Evolutionary conservation across 2,113 vertebrate genomes (phyloP).

Genomic region (Caloenas nicobarica): DNA sequence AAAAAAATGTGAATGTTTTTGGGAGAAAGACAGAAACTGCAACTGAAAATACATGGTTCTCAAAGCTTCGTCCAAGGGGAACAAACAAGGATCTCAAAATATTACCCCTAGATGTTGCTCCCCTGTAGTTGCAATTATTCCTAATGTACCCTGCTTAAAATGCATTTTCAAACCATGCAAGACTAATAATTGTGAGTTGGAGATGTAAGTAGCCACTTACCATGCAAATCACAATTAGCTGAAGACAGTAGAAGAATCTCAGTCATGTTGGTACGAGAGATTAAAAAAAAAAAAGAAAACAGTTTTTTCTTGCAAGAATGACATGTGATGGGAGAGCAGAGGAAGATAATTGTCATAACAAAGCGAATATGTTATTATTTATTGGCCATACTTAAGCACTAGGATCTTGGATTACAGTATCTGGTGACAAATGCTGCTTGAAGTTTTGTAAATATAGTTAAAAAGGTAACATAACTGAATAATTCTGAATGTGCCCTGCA

Average conservation of each 20-base stretch:
- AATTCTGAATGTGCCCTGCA: neutral
- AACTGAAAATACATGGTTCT: neutral
- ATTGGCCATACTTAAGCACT: constrained; percentile 64
- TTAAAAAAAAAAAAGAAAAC: neutral
- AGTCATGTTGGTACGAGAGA: constrained; percentile 29
- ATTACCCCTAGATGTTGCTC: neutral
- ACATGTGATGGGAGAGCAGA: constrained; percentile 67
- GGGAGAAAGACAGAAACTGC: neutral
- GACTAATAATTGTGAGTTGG: constrained; percentile 45
- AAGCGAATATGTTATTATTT: constrained; percentile 73
- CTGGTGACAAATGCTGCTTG: constrained; percentile 62
- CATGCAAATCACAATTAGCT: constrained; percentile 52
- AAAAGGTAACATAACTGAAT: constrained; percentile 29
- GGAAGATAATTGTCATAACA: constrained; percentile 72
- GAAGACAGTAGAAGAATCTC: constrained; percentile 42
- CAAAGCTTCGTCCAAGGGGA: neutral
- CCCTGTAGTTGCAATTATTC: neutral
- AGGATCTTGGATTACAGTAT: constrained; percentile 66
- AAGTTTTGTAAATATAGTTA: constrained; percentile 63
- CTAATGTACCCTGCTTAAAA: constrained; percentile 46
- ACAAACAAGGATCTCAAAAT: constrained; percentile 23
- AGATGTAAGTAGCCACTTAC: constrained; percentile 46
- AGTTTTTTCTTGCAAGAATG: constrained; percentile 57
- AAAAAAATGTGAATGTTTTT: neutral
- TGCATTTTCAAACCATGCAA: constrained; percentile 42